Evolutionary conservation across 2,113 vertebrate species (phyloP), one percentile per base, ranked within the genome.

Genomic region (Marmota monax): DNA sequence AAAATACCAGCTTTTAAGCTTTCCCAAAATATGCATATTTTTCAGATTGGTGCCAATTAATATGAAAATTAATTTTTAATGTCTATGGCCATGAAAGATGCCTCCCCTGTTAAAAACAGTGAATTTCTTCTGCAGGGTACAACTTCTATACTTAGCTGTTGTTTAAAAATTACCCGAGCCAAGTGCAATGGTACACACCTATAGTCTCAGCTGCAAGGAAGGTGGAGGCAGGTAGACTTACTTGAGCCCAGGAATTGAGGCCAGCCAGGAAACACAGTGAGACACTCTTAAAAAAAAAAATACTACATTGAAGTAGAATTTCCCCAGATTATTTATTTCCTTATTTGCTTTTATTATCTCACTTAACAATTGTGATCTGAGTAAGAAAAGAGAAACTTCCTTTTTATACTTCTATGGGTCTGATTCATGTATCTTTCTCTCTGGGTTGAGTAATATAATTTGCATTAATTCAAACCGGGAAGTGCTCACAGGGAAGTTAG

Each of bases 361-460:
- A 27, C 77, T 88, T 84, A 87, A 74, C 14, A 78, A 13, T 53
- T 88, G 78, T 53, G 67, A 85, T 84, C 0, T 88, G 72, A 94
- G 45, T 65, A n/a, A 90, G 73, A 53, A 72, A 82, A 72, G 84
- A 92, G 77, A 86, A 84, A 96, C 63, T 96, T 84, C 4, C 13
- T 96, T 95, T 97, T 95, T 27, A 0, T 53, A 7, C 51, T 84
- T 93, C 53, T 42, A 11, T 95, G 37, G 11, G 0, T 84, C 94
- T 98, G 48, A 90, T 96, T 92, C 87, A 42, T 73, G 88, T 79
- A 84, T 53, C 90, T 92, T 92, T 89, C 53, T 91, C 56, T 95
- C 37, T 86, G 34, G 9, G 48, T 91, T 96, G 84, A 90, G 83
- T 73, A 97, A 83, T 20, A 25, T 84, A 56, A 91, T 96, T 95